Percentiles rank a stretch among this genome's conserved stretches.
These are phyloP conservation scores for Timandra comae DNA, from an alignment of 2,888 invertebrate genomes.

Conservation along the genomic window DNA sequence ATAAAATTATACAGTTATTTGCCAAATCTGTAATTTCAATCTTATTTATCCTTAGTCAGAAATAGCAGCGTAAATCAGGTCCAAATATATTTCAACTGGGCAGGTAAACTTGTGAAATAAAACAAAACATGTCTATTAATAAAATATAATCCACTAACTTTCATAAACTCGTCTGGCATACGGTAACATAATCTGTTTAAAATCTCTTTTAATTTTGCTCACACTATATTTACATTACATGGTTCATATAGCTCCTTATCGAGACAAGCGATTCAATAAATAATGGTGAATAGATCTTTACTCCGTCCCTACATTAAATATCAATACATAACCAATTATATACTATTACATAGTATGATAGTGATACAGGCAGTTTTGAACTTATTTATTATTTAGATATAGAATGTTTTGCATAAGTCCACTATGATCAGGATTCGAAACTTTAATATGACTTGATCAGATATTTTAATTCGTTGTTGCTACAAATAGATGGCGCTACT, in stretches of 20 bases:
- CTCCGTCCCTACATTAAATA: neutral
- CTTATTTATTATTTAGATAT: too few species aligned
- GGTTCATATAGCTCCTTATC: conserved; percentile 20
- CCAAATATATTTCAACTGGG: neutral
- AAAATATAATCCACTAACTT: conserved; percentile 67
- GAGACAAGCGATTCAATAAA: neutral
- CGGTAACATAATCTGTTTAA: conserved; percentile 29
- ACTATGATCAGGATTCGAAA: too few species aligned
- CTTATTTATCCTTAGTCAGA: too few species aligned
- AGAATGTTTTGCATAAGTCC: too few species aligned
- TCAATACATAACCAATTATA: neutral
- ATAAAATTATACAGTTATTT: too few species aligned
- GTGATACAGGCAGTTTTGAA: too few species aligned
- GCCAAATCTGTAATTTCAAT: too few species aligned
- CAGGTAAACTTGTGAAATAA: conserved; percentile 24
- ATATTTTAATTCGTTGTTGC: too few species aligned
- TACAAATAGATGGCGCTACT: too few species aligned
- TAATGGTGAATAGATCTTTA: neutral
- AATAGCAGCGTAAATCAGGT: too few species aligned
- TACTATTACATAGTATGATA: too few species aligned
- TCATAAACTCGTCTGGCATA: conserved; percentile 53
- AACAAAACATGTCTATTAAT: conserved; percentile 38
- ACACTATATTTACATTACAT: conserved; percentile 19
- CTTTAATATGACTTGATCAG: too few species aligned
- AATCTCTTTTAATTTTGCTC: conserved; percentile 26